Base-by-base conservation (phyloP, 2,888 invertebrate species). In the Scaptomyza cyrtandrae region DNA sequence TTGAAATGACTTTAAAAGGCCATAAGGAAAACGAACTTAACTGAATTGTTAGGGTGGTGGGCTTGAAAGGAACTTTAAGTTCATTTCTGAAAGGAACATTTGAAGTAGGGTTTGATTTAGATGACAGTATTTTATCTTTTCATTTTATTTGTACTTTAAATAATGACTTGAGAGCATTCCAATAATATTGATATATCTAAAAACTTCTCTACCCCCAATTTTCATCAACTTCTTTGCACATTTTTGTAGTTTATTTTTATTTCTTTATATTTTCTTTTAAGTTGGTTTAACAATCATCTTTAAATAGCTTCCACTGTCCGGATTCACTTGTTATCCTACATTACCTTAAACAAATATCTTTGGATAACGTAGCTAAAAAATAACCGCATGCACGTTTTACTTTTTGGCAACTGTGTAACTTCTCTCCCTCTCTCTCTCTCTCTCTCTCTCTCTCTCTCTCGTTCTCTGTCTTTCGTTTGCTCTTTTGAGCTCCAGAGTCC, bases 311-410 rank as follows among this genome's bases (percentile, higher is more conserved):
- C 16, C 35, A 48, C 50, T 41, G 53, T 29, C 29, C 43, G 19
- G 35, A 24, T 59, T 19, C 58, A 57, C 76, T 72, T 69, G 65
- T 69, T 79, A 71, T 71, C 43, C 68, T 45, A 62, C 72, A 76
- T 82, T 64, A 62, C 61, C 68, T 76, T 58, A 49, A 46, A 45
- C 65, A 72, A 69, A 82, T 75, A 61, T 46, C 66, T 80, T 41
- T 70, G 59, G 79, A 60, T 37, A 64, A 31, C 64, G 62, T 59
- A 55, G 58, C 27, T 53, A 55, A 56, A 69, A 43, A 43, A 11
- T 11, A 68, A 63, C 65, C 75, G 64, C 73, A 75, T 72, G 67
- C 62, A 72, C 67, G 73, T 66, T 61, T 29, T 35, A 13, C 29
- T 35, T 27, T 27, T 24, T 57, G 35, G 46, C 43, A 65, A 43